Evolutionary conservation across 2,888 invertebrate genomes (phyloP), one percentile per base, ranked within the genome.

Genomic region (Nomada ruficornis): DNA sequence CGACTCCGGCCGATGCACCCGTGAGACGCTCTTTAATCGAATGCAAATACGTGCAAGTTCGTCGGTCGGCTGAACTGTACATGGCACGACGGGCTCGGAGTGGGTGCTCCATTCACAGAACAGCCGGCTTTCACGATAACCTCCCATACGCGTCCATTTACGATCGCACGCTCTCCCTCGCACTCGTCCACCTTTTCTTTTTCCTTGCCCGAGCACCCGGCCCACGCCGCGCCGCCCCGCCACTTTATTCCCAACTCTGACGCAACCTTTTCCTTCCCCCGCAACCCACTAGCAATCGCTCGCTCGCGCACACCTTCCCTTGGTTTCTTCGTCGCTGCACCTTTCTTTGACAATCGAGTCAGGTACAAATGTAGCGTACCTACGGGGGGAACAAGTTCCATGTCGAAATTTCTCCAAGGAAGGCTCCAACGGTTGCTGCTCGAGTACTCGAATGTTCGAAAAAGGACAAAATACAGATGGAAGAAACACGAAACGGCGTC

Each of bases 31-130:
- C 50, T 74, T 77, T 80, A 83, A 84, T 81, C 84, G 84, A 84
- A 84, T 84, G 84, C 83, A 84, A 84, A 83, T 83, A 83, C 83
- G 80, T 75, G 80, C 84, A 80, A 83, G 83, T 84, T 83, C 80
- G 84, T 77, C 76, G 77, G 79, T 80, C 76, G 83, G 67, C 60
- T 65, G 69, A 82, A 70, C 74, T 74, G 80, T 72, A 74, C 76
- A 62, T 67, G 73, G 67, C 57, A 59, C 63, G 55, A 65, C 67
- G 67, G 70, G 65, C 64, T 77, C 78, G 74, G 82, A 77, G 83
- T 81, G 83, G 78, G 82, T 75, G 74, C 78, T 83, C 79, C 83
- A 83, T 83, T 83, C 82, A 83, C 82, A 69, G 82, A 83, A 83
- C 78, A 71, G 74, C 71, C 74, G 82, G 72, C 83, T 79, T 77